These are phyloP conservation scores for Arizona elegans DNA, from an alignment of 2,113 vertebrate species.

Conservation along the genomic window DNA sequence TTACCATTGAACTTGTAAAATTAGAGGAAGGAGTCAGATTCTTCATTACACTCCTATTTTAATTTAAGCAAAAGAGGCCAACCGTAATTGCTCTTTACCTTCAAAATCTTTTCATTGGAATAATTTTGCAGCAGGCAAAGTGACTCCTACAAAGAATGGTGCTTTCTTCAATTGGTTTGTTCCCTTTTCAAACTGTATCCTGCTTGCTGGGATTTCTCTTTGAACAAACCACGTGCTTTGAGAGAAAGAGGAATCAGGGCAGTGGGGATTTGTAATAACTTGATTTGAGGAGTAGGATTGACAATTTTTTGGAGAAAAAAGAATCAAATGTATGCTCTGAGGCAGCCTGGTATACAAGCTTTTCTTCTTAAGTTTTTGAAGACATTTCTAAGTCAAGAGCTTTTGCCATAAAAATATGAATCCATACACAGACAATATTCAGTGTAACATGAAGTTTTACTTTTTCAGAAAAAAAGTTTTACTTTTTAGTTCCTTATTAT, in stretches of 20 bases:
- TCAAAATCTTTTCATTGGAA: conserved; percentile 64
- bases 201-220: conserved; percentile 33
- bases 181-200: conserved; percentile 37
- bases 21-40: conserved; percentile 77
- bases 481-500: conserved; percentile 7
- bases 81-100: conserved; percentile 67
- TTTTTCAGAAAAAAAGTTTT: background rate
- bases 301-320: background rate
- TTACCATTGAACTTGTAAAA: conserved; percentile 79
- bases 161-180: conserved; percentile 56
- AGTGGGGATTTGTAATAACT: conserved; percentile 14
- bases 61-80: conserved; percentile 68
- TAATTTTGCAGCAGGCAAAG: conserved; percentile 65
- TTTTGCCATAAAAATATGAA: conserved; percentile 1
- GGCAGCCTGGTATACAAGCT: background rate
- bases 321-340: background rate
- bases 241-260: conserved; percentile 11
- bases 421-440: background rate
- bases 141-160: conserved; percentile 60
- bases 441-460: background rate
- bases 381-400: background rate
- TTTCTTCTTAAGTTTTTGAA: background rate
- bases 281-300: background rate
- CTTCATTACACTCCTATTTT: conserved; percentile 72
- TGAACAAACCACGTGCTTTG: background rate